Percentiles rank a stretch among this genome's conserved stretches.
Conservation (phyloP, 2,113 vertebrate species). For the Indicator indicator region DNA sequence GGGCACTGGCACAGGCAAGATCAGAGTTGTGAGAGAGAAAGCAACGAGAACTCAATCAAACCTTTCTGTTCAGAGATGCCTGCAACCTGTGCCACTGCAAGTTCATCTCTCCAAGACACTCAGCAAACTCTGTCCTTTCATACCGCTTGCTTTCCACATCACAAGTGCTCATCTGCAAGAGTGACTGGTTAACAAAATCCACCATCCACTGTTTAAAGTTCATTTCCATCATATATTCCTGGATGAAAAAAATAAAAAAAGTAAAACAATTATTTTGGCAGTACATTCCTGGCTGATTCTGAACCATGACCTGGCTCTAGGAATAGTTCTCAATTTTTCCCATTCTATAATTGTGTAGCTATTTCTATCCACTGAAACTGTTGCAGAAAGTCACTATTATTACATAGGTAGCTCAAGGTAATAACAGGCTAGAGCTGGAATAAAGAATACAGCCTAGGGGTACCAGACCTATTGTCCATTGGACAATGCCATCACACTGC, state of each 20-base stretch:
- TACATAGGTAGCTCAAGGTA: background rate
- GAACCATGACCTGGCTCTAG: background rate
- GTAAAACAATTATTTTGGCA: background rate
- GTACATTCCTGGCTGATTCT: background rate
- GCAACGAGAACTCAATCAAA: constrained; percentile 17
- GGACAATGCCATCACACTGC: background rate
- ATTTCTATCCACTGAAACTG: background rate
- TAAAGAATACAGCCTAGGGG: background rate
- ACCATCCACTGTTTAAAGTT: constrained; percentile 82
- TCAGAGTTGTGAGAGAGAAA: background rate
- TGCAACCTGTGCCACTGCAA: constrained; percentile 82
- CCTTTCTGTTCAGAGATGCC: constrained; percentile 79
- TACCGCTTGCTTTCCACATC: constrained; percentile 81
- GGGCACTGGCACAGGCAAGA: background rate
- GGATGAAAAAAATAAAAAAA: accelerated
- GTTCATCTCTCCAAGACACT: constrained; percentile 84
- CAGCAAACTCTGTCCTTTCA: constrained; percentile 83
- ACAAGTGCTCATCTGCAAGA: constrained; percentile 78
- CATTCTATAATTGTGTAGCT: background rate
- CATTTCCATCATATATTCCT: constrained; percentile 84
- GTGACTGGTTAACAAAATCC: constrained; percentile 86
- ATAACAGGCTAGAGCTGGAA: background rate
- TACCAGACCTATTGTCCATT: background rate
- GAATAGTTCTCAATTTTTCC: background rate
- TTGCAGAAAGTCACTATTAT: background rate